Percentiles rank a stretch among this genome's conserved stretches.
phyloP scores from a whole-genome alignment of 2,113 vertebrate species.

The Triplophysa siluroides region DNA sequence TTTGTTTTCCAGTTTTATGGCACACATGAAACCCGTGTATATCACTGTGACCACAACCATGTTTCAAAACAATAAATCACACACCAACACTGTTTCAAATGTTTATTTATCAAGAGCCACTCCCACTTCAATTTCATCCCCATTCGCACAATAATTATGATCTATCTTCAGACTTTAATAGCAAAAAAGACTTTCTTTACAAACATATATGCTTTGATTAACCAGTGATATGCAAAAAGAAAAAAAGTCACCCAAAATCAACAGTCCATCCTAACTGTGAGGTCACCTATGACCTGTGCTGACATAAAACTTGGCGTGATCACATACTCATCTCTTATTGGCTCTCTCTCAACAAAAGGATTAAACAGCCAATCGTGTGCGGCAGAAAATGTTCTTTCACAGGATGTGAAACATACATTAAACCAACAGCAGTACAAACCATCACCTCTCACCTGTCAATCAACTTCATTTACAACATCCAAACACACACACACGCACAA shows the following conservation, averaged over 20 bases:
- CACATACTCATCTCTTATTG: neutral
- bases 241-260: neutral
- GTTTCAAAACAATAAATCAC: neutral
- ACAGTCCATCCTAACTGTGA: neutral
- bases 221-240: constrained; percentile 49
- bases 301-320: neutral
- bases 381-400: neutral
- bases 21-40: no score
- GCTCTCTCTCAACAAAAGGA: neutral
- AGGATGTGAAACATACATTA: constrained; percentile 2
- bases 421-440: constrained; percentile 4
- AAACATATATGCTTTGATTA: constrained; percentile 38
- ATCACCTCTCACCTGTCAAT: constrained; percentile 1
- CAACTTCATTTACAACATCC: constrained; percentile 70
- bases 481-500: constrained; percentile 71
- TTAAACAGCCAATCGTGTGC: constrained; percentile 15
- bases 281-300: neutral
- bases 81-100: constrained; percentile 49
- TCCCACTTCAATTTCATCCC: constrained; percentile 14
- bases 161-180: constrained; percentile 39
- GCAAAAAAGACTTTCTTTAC: constrained; percentile 45
- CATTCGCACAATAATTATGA: constrained; percentile 46
- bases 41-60: no score
- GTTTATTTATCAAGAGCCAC: constrained; percentile 50
- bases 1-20: no score